Base-by-base conservation (phyloP, 92 coral and sea anemone species). In the Pocillopora meandrina region DNA sequence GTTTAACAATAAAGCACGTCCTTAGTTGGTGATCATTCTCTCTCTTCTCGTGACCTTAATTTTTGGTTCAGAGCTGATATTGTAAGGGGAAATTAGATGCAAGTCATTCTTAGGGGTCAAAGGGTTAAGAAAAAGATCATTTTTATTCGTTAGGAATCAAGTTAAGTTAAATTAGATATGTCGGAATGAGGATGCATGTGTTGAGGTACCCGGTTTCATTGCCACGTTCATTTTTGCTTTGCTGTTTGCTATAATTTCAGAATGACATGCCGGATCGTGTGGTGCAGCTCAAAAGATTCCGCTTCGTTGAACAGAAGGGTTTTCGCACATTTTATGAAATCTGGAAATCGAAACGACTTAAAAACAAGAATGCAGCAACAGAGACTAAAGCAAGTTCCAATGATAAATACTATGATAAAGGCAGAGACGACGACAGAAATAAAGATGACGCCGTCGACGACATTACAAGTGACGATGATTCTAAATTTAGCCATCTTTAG, bases 321-420 rank as follows among this genome's bases (percentile, higher is more conserved):
- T 93, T 93, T 64, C 84, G 76, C 26, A 84, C 93, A 33, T 93
- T 83, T 66, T 93, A 77, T 75, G 89, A 90, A 71, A 84, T 73
- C 33, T 93, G 96, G 93, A 82, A 65, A 81, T 78, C 76, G 73
- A 89, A 83, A 62, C 10, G 55, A 15, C 63, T 74, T 57, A 18
- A 5, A 10, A 61, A 20, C 60, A 57, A 52, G 60, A 21, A 83
- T 10, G 13, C 81, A 61, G 8, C 19, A 74, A 57, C 60, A 84
- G 82, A 65, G 47, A 64, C 62, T 49, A 42, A 31, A 74, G n/a
- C 34, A n/a, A 34, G 74, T 36, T 36, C 74, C 21, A 1, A 15
- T 42, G 49, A 18, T 49, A 61, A 74, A 26, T 34, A 74, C 21
- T 36, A 16, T 76, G 21, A 17, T 57, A 12, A 56, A 18, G 63